phyloP scores from a whole-genome alignment of 64 coral and sea anemone species.

The Cladopsammia gracilis region DNA sequence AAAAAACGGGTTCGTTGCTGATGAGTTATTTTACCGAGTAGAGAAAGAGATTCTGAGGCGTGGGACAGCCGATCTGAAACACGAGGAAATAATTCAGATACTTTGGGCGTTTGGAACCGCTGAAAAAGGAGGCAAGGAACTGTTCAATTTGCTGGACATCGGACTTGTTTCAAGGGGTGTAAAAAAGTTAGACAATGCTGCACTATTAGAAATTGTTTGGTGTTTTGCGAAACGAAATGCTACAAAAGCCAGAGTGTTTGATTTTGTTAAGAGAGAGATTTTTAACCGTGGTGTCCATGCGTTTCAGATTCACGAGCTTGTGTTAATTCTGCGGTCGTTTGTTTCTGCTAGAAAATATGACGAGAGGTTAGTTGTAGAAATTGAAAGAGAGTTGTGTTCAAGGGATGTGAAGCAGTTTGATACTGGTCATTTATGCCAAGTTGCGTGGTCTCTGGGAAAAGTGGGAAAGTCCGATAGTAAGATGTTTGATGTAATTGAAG shows the following conservation, averaged over 20 bases:
- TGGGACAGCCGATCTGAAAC: neutral
- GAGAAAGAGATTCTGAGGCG: neutral
- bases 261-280: neutral
- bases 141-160: neutral
- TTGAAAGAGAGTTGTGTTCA: neutral
- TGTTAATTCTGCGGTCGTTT: neutral
- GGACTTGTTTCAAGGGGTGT: neutral
- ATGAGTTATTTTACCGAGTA: neutral
- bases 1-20: neutral
- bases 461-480: neutral
- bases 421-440: slow-evolving; percentile 4
- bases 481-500: neutral
- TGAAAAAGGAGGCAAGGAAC: neutral
- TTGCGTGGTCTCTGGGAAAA: slow-evolving; percentile 5
- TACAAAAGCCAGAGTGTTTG: neutral
- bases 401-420: neutral
- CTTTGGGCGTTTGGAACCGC: neutral
- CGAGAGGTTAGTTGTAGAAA: neutral
- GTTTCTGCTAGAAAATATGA: neutral
- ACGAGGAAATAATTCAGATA: neutral
- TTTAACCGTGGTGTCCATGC: neutral
- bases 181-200: neutral
- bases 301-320: slow-evolving; percentile 6
- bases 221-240: neutral
- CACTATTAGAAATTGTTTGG: neutral